These are phyloP conservation scores for Anseranas semipalmata DNA, from an alignment of 2,113 vertebrate species.

Conservation along the genomic window DNA sequence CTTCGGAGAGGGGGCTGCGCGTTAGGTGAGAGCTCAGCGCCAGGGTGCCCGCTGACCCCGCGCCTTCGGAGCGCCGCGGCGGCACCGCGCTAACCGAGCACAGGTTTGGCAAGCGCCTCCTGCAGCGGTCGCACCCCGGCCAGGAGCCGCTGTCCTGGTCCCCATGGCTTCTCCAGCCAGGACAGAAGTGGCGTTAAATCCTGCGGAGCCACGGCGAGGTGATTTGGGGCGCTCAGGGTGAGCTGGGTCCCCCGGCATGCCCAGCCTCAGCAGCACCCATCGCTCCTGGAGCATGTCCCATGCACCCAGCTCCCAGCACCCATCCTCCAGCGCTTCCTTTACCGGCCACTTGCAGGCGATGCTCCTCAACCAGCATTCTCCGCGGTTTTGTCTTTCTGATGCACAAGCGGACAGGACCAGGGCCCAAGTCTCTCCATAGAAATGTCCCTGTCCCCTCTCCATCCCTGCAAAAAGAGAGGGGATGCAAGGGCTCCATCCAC, in stretches of 20 bases:
- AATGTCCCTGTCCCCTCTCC: background rate
- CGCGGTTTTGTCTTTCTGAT: background rate
- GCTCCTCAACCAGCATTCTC: background rate
- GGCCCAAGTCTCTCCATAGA: background rate
- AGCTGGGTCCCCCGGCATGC: background rate
- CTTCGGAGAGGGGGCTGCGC: background rate
- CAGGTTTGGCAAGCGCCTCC: background rate
- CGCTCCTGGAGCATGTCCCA: background rate
- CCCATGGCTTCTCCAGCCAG: background rate
- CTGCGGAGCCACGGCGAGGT: fast-evolving
- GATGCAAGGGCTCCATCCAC: background rate
- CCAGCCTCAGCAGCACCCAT: fast-evolving
- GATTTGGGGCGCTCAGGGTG: no score
- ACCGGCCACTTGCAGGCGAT: background rate
- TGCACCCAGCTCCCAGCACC: background rate
- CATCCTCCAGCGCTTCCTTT: background rate
- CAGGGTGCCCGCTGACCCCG: background rate
- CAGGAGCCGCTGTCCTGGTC: background rate
- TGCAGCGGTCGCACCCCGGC: background rate
- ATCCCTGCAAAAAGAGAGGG: background rate
- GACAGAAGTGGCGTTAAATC: background rate
- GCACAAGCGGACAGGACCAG: background rate
- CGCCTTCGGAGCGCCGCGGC: background rate
- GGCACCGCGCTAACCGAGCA: background rate
- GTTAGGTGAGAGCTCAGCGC: background rate